Base-by-base conservation (phyloP, 2,113 vertebrate genomes). In the Callipepla squamata region DNA sequence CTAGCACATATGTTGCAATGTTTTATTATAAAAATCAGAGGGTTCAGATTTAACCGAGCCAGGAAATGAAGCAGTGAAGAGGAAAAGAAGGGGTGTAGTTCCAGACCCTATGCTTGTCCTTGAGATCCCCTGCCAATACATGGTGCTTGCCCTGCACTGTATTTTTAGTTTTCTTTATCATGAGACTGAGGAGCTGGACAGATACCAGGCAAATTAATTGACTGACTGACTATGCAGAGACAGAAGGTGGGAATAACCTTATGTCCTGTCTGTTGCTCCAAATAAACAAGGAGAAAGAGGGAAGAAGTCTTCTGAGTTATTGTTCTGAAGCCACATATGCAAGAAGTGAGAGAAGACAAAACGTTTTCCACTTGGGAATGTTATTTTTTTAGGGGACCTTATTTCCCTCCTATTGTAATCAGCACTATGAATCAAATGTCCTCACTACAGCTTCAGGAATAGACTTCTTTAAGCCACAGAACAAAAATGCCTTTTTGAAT, bases 121-220 rank as follows among this genome's bases (percentile, higher is more conserved):
- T 65, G 57, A 85, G 79, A 48, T 77, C 38, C 42, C 67, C 51
- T 85, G 50, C 47, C 75, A 77, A 76, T 83, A 76, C 5, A 7
- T 42, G 7, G 21, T 82, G 25, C 65, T 50, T 1, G 3, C 17
- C 30, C 65, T 91, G 65, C 57, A 34, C 68, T 67, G 28, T 80
- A 47, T 63, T 92, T 95, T 91, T 53, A 67, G 57, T 77, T 93
- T 87, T 42, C 7, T 63, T 87, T 70, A 22, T 91, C 79, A 68
- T 44, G 81, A 80, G 63, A 30, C 4, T 0, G 65, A 87, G 85
- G 65, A 38, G 32, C 63, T 85, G 34, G 59, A 74, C 25, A 65
- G 69, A 61, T 44, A 90, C 47, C 20, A 45, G 74, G 48, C 85
- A 87, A 91, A 50, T 5, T 36, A 75, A 48, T 8, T 19, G 32